Conservation (phyloP, 1,140 invertebrate species). For the Temnothorax curvispinosus region DNA sequence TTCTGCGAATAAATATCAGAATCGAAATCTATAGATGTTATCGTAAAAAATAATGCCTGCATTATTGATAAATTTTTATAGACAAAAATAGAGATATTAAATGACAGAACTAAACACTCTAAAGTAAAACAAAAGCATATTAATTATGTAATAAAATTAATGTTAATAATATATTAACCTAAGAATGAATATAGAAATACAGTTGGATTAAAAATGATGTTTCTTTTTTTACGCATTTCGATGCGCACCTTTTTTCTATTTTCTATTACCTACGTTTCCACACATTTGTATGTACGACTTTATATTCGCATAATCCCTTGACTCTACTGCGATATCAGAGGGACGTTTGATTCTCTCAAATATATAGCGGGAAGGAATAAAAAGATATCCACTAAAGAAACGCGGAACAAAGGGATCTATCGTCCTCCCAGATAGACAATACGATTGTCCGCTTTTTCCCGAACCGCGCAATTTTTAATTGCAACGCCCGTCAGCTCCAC, state of each 20-base stretch:
- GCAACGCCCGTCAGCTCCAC: neutral
- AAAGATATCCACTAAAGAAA: neutral
- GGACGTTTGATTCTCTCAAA: slow-evolving; percentile 6
- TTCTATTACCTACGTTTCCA: neutral
- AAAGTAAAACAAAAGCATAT: neutral
- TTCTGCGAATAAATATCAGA: neutral
- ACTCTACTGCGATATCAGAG: neutral
- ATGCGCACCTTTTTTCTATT: neutral
- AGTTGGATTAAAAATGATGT: neutral
- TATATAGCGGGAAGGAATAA: neutral
- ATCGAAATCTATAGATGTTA: neutral
- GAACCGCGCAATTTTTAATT: slow-evolving; percentile 44
- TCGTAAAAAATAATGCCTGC: neutral
- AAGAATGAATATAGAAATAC: neutral
- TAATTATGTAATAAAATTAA: slow-evolving; percentile 7
- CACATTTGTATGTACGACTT: neutral
- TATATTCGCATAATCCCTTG: neutral
- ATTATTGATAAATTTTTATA: neutral
- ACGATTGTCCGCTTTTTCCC: slow-evolving; percentile 9
- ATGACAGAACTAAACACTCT: neutral
- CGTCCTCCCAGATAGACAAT: slow-evolving; percentile 33
- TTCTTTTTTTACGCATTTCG: neutral
- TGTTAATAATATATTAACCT: neutral
- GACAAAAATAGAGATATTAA: neutral
- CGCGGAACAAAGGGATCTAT: slow-evolving; percentile 26